Evolutionary conservation across 2,113 vertebrate species (phyloP).

Genomic region (Micronycteris hirsuta): DNA sequence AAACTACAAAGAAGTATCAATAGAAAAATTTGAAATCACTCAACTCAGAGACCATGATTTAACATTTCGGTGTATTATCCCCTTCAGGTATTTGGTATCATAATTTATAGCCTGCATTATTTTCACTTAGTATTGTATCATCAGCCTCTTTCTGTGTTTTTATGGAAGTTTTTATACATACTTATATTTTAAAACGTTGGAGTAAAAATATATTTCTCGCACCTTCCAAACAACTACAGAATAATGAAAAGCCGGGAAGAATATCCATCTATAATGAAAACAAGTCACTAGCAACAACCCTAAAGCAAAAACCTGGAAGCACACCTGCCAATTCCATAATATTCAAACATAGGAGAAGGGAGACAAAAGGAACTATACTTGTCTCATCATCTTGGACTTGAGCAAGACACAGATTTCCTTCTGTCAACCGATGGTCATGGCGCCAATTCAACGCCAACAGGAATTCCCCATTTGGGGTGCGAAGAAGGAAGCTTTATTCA

Average conservation of each 20-base stretch:
- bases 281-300: neutral
- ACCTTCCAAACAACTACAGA: neutral
- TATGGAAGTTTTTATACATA: neutral
- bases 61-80: neutral
- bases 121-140: neutral
- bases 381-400: slow-evolving; percentile 15
- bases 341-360: neutral
- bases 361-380: neutral
- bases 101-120: neutral
- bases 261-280: neutral
- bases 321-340: neutral
- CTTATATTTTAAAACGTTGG: neutral
- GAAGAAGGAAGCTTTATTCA: neutral
- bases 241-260: slow-evolving; percentile 20
- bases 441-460: neutral
- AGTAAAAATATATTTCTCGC: neutral
- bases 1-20: neutral
- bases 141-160: neutral
- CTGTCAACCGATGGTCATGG: neutral
- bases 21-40: neutral
- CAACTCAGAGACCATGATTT: neutral
- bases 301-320: neutral
- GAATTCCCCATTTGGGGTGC: neutral
- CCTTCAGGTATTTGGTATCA: neutral
- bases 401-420: neutral